A percentile compares a stretch with the other conserved stretches of the same genome.
Evolutionary conservation across 2,113 vertebrate species (phyloP).

Genomic region (Raja brachyura): DNA sequence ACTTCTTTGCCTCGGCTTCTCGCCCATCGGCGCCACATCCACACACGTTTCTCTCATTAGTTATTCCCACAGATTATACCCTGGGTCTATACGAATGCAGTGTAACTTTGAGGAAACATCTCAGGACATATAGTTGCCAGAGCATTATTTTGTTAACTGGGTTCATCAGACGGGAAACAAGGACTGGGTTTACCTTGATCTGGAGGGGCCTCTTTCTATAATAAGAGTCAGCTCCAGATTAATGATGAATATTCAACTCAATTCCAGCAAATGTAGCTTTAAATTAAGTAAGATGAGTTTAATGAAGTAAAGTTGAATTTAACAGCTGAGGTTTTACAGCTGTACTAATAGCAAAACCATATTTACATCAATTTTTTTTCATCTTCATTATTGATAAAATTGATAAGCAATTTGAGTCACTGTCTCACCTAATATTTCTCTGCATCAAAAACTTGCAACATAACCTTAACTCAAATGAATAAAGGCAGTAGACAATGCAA

Average conservation of each 20-base stretch:
- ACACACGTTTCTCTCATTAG: too few relatives aligned
- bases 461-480: not conserved
- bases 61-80: too few relatives aligned
- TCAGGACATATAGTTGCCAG: not conserved
- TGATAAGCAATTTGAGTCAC: too few relatives aligned
- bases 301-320: not conserved
- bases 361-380: too few relatives aligned
- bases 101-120: not conserved
- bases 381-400: too few relatives aligned
- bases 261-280: not conserved
- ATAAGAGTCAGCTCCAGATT: too few relatives aligned
- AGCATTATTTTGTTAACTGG: not conserved
- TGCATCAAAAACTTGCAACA: too few relatives aligned
- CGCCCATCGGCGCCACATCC: too few relatives aligned
- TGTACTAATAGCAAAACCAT: too few relatives aligned
- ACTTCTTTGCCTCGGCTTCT: too few relatives aligned
- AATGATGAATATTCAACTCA: not conserved
- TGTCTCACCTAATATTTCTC: too few relatives aligned
- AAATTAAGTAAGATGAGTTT: not conserved
- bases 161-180: not conserved
- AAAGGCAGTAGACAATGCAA: conserved; percentile 13
- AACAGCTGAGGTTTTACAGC: not conserved
- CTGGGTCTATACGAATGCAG: not conserved
- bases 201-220: not conserved
- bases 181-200: not conserved